Base-by-base conservation (phyloP, 1,140 invertebrate species). In the Papilio helenus region DNA sequence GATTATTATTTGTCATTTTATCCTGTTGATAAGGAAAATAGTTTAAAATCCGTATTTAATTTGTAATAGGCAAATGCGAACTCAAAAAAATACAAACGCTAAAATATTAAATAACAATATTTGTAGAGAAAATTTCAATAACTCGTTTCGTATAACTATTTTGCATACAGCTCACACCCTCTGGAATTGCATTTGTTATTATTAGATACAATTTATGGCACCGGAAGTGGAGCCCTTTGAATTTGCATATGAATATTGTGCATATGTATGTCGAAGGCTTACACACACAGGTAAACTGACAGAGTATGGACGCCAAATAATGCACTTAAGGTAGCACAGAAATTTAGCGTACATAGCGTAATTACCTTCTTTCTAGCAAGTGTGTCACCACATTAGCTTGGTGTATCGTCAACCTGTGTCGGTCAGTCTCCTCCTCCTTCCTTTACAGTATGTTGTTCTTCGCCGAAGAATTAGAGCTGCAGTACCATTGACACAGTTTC, bases 91-190 rank as follows among this genome's bases (percentile, higher is more conserved):
- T 12, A 4, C 20, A 20, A 55, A 23, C 20, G n/a, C 20, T 58
- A 9, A 58, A 61, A 61, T 61, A 61, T 61, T 26, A 68, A 68
- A 68, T 29, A 68, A 29, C 29, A 68, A 68, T 68, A 68, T 68
- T 68, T 68, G 61, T 68, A 68, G 34, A 5, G 26, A 46, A 29
- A 26, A 29, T 23, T 61, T 61, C 23, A 29, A 29, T 49, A 74
- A 74, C 42, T 18, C 72, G 42, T 74, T 74, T 74, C 20, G 72
- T 10, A 14, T 26, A 74, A 51, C 72, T 74, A 49, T 74, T 77
- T 77, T 77, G 76, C 76, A 65, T 77, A 77, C 76, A 12, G 51
- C 74, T 77, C 76, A 77, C 55, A 77, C 76, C 76, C 76, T 77
- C 39, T 58, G 9, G 20, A 44, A 77, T 34, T 77, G 55, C 55